Evolutionary conservation across 2,797 vertebrate genomes (phyloP), one percentile per base, ranked within the genome.

Genomic region (Sebastes iracundus): DNA sequence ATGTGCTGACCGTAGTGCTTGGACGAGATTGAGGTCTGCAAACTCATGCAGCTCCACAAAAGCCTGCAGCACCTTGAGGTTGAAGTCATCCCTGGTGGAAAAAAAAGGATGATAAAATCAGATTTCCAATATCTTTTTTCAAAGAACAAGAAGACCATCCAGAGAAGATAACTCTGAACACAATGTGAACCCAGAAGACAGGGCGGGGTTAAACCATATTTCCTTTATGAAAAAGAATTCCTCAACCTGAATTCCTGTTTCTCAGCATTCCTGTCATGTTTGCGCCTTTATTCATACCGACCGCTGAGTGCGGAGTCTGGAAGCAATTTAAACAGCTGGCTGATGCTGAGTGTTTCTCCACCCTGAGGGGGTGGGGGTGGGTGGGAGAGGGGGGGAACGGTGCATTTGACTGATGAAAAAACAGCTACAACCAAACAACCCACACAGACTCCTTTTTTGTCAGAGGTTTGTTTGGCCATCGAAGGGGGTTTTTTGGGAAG

Each of bases 31-130:
- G 92, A 99, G 97, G 90, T 99, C 98, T 5, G 97, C 97, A 92
- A 99, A 99, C 94, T 99, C 98, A 72, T 99, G 98, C 89, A 99
- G 97, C 93, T 99, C 98, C 85, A 99, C 98, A 85, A 99, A 99
- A 7, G 98, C 98, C 87, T 98, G 97, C 64, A 99, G 96, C 90
- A 99, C 98, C 93, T 97, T 98, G 91, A 99, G 97, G 93, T 99
- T 99, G 94, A 99, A 99, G 68, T 99, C 98, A 79, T 99, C 98
- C 92, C 98, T 99, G 65, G 70, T 49, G 88, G 84, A 84, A 79
- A 79, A 16, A 70, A 79, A 75, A 10, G 6, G n/a, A 77, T 62
- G 55, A 67, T 46, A 22, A 30, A 62, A 61, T 55, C 7, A 20
- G 6, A 59, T 77, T 83, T 77, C 2, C 1, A 64, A 2, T 32